Conservation (phyloP, 2,888 invertebrate species). For the Ectemnius cavifrons region DNA sequence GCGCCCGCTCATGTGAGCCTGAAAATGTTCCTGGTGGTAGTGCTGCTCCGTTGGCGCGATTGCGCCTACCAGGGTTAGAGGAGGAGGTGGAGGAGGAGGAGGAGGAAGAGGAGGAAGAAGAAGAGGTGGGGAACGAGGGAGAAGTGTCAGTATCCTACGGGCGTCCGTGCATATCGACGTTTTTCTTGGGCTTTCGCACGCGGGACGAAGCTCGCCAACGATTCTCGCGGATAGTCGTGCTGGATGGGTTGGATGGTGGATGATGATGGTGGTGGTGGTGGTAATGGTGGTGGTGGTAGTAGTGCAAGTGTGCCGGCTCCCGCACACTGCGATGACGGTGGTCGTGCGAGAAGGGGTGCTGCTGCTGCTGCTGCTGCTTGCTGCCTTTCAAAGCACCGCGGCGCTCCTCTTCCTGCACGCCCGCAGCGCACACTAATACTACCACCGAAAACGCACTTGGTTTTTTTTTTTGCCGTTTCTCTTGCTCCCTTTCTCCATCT, state of each 20-base stretch:
- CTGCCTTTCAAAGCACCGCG: slow-evolving; percentile 52
- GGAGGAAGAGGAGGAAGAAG: too few relatives aligned
- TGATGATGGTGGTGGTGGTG: slow-evolving; percentile 4
- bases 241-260: background rate
- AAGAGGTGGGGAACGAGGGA: slow-evolving; percentile 51
- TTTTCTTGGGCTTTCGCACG: slow-evolving; percentile 50
- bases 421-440: slow-evolving; percentile 18
- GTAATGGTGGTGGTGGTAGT: slow-evolving; percentile 15
- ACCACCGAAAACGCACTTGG: slow-evolving; percentile 41
- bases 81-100: too few relatives aligned
- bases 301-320: background rate
- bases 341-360: background rate
- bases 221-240: slow-evolving; percentile 1
- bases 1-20: slow-evolving; percentile 57
- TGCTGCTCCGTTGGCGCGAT: too few relatives aligned
- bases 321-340: background rate
- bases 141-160: slow-evolving; percentile 65
- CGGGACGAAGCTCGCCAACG: background rate
- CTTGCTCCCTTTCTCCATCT: slow-evolving; percentile 8
- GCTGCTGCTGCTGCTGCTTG: slow-evolving; percentile 12
- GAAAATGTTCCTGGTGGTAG: slow-evolving; percentile 63
- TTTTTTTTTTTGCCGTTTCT: slow-evolving; percentile 17
- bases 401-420: slow-evolving; percentile 6
- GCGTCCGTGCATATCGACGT: slow-evolving; percentile 67
- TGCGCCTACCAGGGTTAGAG: too few relatives aligned